Evolutionary conservation across 2,113 vertebrate genomes (phyloP), one percentile per base, ranked within the genome.

Genomic region (Baryphthengus martii): DNA sequence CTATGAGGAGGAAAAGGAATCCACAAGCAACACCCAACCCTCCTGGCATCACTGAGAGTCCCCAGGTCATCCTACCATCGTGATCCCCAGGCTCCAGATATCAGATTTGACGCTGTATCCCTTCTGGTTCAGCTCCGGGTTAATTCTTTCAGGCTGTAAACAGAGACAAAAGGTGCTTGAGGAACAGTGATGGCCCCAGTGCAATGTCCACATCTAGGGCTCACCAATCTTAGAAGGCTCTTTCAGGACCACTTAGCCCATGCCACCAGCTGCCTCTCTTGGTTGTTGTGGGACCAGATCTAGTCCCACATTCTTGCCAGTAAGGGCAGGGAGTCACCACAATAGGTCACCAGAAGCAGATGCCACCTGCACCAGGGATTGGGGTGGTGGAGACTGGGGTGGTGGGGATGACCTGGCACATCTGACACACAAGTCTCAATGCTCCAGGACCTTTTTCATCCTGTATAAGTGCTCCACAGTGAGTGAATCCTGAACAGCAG

Each of bases 81-180:
- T 99, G 97, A 99, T 99, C 35, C 99, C 99, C 97, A 99, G 98
- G 97, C 99, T 99, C 99, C 99, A 99, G 97, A 99, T 99, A 97
- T 99, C 99, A 1, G 99, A 99, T 93, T 99, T 99, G 94, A 99
- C 99, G 15, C 98, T 99, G 98, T 99, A 99, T 15, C 99, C 99
- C 92, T 99, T 99, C 98, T 99, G 99, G 97, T 99, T 99, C 61
- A 99, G 98, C 97, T 99, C 99, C 0, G 99, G 99, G 97, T 99
- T 99, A 97, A 99, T 99, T 96, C 99, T 98, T 98, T 99, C 99
- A 18, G 99, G 99, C 99, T 99, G 98, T 11, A 80, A 97, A 97
- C 79, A 73, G 42, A 95, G 55, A 68, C 40, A 82, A 82, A 35
- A 55, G 40, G 76, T 0, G 39, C 33, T 3, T 79, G 83, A 94